Conservation (phyloP, 2,797 vertebrate species). For the Rousettus madagascariensis region DNA sequence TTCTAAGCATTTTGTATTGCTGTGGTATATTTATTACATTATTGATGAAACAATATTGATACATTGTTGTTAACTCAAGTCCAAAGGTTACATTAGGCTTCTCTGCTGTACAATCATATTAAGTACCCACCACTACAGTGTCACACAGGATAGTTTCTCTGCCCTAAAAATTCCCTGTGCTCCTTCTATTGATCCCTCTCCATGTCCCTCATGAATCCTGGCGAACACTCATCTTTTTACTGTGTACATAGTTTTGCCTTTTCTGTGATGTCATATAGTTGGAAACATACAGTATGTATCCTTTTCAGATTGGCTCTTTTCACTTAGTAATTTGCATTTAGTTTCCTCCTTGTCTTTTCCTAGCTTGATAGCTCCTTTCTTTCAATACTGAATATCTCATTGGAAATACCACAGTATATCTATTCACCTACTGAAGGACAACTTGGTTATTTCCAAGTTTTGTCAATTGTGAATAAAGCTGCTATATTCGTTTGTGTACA, state of each 20-base stretch:
- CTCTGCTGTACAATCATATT: background rate
- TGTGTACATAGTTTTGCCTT: background rate
- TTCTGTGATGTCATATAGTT: background rate
- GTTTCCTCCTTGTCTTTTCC: background rate
- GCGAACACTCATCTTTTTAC: background rate
- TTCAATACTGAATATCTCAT: background rate
- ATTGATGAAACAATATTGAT: background rate
- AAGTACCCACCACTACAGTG: background rate
- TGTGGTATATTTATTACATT: background rate
- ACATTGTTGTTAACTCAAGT: background rate
- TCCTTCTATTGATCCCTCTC: background rate
- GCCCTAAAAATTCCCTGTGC: background rate
- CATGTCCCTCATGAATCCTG: no score
- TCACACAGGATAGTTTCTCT: background rate
- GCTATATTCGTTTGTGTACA: background rate
- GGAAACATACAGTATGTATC: background rate
- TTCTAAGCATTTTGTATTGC: background rate
- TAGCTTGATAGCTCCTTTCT: background rate
- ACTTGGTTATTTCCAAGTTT: background rate
- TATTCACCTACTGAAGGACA: background rate
- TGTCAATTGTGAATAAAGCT: background rate
- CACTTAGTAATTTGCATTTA: background rate
- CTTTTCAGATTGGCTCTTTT: background rate
- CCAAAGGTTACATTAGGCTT: background rate
- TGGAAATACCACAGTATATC: background rate